Conservation (phyloP, 2,797 vertebrate species). For the Myotis findleyi region DNA sequence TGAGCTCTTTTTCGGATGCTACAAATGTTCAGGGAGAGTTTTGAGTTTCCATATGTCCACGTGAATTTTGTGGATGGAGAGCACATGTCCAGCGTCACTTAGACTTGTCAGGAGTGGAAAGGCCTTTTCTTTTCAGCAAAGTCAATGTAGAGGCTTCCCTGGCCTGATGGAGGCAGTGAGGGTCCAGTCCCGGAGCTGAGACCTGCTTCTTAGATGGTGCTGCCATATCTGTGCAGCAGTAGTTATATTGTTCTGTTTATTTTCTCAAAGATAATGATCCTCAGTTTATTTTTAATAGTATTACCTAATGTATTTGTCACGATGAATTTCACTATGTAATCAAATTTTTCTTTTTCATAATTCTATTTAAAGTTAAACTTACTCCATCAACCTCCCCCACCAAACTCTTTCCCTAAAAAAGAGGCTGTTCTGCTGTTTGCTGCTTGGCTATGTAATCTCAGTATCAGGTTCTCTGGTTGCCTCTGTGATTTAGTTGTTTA, state of each 20-base stretch:
- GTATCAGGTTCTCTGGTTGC: background rate
- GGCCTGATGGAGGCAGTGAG: slow-evolving; percentile 50
- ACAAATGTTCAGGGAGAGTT: background rate
- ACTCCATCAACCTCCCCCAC: background rate
- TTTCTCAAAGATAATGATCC: background rate
- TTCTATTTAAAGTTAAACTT: background rate
- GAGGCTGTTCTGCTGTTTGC: background rate
- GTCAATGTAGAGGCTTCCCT: background rate
- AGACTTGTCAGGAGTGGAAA: slow-evolving; percentile 38
- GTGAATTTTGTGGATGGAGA: background rate
- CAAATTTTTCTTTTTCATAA: background rate
- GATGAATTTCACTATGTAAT: slow-evolving; percentile 20
- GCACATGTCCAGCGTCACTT: background rate
- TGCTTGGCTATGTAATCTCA: background rate
- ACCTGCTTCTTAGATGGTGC: slow-evolving; percentile 63
- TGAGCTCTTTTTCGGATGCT: background rate
- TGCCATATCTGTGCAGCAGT: slow-evolving; percentile 46
- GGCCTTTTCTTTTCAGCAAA: background rate
- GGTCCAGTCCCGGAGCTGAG: slow-evolving; percentile 65
- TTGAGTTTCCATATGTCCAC: background rate
- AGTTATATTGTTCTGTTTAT: background rate
- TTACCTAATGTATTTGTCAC: background rate
- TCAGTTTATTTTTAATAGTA: background rate
- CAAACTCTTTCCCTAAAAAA: background rate
- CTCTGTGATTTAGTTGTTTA: background rate